Evolutionary conservation across 2,888 invertebrate species (phyloP), one percentile per base, ranked within the genome.

Genomic region (Sisyra nigra): DNA sequence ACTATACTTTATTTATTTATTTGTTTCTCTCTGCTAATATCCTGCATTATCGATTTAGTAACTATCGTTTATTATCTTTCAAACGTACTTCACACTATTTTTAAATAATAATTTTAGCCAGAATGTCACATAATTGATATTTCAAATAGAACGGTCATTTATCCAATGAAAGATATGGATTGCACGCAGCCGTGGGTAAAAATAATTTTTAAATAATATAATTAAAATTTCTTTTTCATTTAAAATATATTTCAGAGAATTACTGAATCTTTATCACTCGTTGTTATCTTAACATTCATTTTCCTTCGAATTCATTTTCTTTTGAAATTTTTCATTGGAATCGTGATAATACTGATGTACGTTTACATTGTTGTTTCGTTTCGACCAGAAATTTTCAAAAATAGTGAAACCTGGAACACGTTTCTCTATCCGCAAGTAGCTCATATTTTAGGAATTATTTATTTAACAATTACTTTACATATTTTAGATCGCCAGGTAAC

Each of bases 291-390:
- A 55, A 80, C 79, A 49, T 88, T 87, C 53, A 65, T 89, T 6
- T 93, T 92, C 61, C 74, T 91, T 42, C 72, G 88, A 53, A 80
- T 92, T 17, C 84, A 87, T 49, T 84, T 85, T 54, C 68, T 83
- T 50, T 65, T 91, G 40, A 93, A 93, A 67, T 71, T 88, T 52
- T 53, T 76, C 1, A 70, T 84, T 40, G 83, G 81, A 14, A 58
- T 73, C 1, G 55, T 68, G 1, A 76, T 83, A 55, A 72, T 81
- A 0, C 52, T 63, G 0, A 67, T 76, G 47, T 88, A 86, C 56
- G 63, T 77, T 0, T 73, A 71, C 58, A 69, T 80, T 40, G 75
- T 86, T n/a, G 73, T 78, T 62, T 67, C 69, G 40, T 63, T 73
- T 29, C 74, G 72, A 51, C 63, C 73, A 37, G 62, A 67, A 11